These are phyloP conservation scores for Coregonus sp. DNA, from an alignment of 2,797 vertebrate species.

Conservation along the genomic window DNA sequence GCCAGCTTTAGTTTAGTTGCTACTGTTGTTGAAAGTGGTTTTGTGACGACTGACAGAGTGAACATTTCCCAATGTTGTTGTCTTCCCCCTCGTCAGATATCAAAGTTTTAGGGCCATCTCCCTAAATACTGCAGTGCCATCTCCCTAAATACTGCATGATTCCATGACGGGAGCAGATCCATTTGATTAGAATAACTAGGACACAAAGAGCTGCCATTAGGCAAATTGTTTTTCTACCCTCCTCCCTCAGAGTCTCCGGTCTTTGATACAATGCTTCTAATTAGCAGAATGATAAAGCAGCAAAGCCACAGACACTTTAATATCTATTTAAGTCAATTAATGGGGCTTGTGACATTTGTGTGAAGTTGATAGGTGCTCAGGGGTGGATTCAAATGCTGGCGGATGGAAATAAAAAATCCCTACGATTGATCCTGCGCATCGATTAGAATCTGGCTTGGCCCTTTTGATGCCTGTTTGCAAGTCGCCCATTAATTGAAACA, in stretches of 20 bases:
- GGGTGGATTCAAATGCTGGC: constrained; percentile 33
- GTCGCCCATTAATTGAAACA: constrained; percentile 62
- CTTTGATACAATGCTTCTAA: constrained; percentile 48
- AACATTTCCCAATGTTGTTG: constrained; percentile 15
- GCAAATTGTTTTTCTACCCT: constrained; percentile 29
- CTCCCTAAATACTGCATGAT: constrained; percentile 23
- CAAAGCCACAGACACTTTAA: constrained; percentile 55
- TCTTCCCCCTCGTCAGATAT: constrained; percentile 4
- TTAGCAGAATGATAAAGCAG: constrained; percentile 57
- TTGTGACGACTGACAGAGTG: constrained; percentile 5
- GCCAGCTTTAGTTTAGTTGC: neutral
- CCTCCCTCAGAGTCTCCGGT: constrained; percentile 20
- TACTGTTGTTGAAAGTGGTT: neutral
- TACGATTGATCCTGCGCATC: constrained; percentile 59
- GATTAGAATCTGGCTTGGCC: constrained; percentile 54
- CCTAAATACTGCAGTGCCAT: constrained; percentile 21
- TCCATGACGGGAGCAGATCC: constrained; percentile 24
- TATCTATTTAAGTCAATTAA: constrained; percentile 65
- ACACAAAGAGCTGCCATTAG: constrained; percentile 20
- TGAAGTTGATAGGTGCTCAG: constrained; percentile 53
- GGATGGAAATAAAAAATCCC: constrained; percentile 42
- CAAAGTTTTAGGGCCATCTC: constrained; percentile 25
- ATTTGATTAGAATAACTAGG: constrained; percentile 29
- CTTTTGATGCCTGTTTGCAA: constrained; percentile 41
- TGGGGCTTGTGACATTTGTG: constrained; percentile 66